phyloP scores from a whole-genome alignment of 2,113 vertebrate genomes.

The Thunnus thynnus region DNA sequence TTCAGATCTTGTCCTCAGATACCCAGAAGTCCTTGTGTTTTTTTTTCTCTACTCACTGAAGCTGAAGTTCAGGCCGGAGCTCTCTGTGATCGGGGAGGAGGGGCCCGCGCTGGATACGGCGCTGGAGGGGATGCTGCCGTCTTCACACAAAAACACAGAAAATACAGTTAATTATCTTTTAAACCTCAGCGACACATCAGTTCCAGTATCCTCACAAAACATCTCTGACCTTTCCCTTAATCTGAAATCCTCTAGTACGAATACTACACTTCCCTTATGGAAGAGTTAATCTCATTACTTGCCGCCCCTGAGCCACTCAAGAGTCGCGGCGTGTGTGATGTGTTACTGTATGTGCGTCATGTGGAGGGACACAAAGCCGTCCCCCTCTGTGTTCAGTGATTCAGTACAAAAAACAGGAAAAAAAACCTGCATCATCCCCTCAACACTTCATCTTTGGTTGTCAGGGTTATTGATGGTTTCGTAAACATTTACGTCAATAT shows the following conservation, averaged over 20 bases:
- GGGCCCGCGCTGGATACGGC: slow-evolving; percentile 93
- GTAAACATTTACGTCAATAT: slow-evolving; percentile 1
- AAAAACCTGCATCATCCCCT: slow-evolving; percentile 8
- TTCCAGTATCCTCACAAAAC: neutral
- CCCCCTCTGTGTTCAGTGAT: neutral
- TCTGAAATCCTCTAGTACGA: neutral
- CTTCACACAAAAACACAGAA: slow-evolving; percentile 76
- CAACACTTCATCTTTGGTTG: slow-evolving; percentile 20
- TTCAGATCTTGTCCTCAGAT: neutral
- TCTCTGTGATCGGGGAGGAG: slow-evolving; percentile 88
- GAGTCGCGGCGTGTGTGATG: neutral
- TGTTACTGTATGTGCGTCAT: slow-evolving; percentile 16
- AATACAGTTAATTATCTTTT: neutral
- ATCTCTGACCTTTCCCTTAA: neutral
- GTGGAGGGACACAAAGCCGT: neutral
- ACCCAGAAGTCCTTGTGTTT: slow-evolving; percentile 25
- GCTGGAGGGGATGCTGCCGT: slow-evolving; percentile 91
- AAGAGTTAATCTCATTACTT: neutral
- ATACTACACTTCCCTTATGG: neutral
- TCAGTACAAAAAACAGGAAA: slow-evolving; percentile 11
- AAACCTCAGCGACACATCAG: neutral
- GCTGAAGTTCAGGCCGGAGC: slow-evolving; percentile 86
- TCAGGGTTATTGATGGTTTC: slow-evolving; percentile 28
- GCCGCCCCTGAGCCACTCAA: neutral
- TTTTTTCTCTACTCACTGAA: slow-evolving; percentile 83